Evolutionary conservation across 2,888 invertebrate species (phyloP).

Genomic region (Parnassius orleans): DNA sequence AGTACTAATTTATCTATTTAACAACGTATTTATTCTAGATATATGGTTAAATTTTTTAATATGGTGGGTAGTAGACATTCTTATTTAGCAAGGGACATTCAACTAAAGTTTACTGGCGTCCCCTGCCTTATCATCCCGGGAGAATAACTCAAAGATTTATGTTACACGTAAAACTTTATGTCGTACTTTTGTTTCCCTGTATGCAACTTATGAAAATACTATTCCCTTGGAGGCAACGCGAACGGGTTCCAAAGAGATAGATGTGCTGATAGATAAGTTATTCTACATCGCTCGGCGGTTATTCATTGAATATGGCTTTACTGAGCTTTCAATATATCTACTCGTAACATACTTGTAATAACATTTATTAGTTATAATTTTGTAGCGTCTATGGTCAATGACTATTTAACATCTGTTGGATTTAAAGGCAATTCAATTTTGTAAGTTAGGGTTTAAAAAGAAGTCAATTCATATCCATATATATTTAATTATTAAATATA

Average conservation of each 20-base stretch:
- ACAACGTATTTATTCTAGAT: too few species aligned
- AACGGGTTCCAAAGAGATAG: slow-evolving; percentile 24
- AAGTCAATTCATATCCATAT: too few species aligned
- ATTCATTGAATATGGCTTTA: slow-evolving; percentile 21
- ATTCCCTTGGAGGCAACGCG: slow-evolving; percentile 26
- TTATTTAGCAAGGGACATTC: slow-evolving; percentile 13
- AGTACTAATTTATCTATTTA: too few species aligned
- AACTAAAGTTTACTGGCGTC: slow-evolving; percentile 28
- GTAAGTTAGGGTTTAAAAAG: too few species aligned
- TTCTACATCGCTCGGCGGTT: slow-evolving; percentile 24
- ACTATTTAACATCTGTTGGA: too few species aligned
- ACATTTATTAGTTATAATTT: background rate
- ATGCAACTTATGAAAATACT: slow-evolving; percentile 38
- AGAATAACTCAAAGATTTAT: slow-evolving; percentile 77
- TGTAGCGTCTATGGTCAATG: background rate
- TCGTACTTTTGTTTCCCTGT: slow-evolving; percentile 65
- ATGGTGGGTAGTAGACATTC: slow-evolving; percentile 2
- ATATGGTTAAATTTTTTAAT: too few species aligned
- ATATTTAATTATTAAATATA: too few species aligned
- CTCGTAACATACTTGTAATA: slow-evolving; percentile 7
- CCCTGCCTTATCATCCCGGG: slow-evolving; percentile 72
- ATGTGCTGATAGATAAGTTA: slow-evolving; percentile 27
- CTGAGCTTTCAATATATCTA: slow-evolving; percentile 12
- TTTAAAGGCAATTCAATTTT: too few species aligned
- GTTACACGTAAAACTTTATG: slow-evolving; percentile 76